A percentile compares a stretch with the other conserved stretches of the same genome.
phyloP scores from a whole-genome alignment of 2,113 vertebrate genomes.

The Leucosticte australis region DNA sequence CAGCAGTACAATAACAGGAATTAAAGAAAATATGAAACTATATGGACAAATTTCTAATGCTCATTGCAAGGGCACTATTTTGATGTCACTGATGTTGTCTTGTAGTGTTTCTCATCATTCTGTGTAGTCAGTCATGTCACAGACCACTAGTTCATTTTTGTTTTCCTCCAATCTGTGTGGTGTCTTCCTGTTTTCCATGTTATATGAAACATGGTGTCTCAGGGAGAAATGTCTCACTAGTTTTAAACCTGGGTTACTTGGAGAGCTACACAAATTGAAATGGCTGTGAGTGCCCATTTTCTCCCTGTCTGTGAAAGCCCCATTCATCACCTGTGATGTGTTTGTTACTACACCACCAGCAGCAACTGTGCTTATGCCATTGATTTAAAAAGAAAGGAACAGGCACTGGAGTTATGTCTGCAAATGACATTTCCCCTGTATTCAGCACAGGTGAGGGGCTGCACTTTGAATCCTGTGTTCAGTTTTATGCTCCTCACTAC shows the following conservation, averaged over 20 bases:
- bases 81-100: not conserved
- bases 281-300: conserved; percentile 74
- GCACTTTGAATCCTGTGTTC: not conserved
- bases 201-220: conserved; percentile 68
- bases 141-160: not conserved
- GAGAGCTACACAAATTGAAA: conserved; percentile 71
- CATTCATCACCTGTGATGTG: not conserved
- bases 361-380: not conserved
- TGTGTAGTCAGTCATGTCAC: not conserved
- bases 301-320: not conserved
- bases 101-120: not conserved
- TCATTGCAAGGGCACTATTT: not conserved
- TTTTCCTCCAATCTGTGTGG: not conserved
- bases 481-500: not conserved
- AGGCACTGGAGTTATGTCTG: not conserved
- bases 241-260: conserved; percentile 74
- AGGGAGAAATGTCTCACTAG: conserved; percentile 73
- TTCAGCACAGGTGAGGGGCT: no score
- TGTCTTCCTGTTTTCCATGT: not conserved
- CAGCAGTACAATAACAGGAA: not conserved
- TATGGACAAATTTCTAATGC: not conserved
- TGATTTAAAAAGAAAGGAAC: not conserved
- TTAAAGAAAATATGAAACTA: not conserved
- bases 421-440: not conserved
- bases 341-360: not conserved